Conservation (phyloP, 2,888 invertebrate species). For the Sarcophaga variegata region DNA sequence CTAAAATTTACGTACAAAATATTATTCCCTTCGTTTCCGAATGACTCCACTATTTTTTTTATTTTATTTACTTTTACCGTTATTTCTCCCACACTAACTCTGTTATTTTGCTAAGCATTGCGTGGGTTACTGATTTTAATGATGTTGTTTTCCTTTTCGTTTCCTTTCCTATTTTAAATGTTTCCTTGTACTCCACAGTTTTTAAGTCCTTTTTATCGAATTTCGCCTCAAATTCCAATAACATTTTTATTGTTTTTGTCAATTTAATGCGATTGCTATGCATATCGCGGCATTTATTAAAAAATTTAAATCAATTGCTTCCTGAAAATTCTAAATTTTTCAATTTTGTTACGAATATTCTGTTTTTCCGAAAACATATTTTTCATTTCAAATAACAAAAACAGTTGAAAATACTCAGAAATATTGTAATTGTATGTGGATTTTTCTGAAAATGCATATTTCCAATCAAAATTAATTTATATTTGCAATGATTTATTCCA, state of each 20-base stretch:
- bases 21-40: slow-evolving; percentile 18
- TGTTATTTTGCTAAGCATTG: slow-evolving; percentile 23
- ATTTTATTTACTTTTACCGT: background rate
- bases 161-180: slow-evolving; percentile 16
- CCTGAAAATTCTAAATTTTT: no score
- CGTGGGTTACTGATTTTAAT: slow-evolving; percentile 55
- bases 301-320: no score
- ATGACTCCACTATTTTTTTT: slow-evolving; percentile 17
- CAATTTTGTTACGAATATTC: no score
- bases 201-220: background rate
- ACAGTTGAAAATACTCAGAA: no score
- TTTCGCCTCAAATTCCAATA: background rate
- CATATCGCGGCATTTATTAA: no score
- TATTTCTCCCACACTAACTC: background rate
- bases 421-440: no score
- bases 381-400: no score
- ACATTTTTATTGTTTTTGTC: background rate
- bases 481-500: no score
- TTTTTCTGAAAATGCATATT: no score
- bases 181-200: background rate
- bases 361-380: no score
- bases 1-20: slow-evolving; percentile 51
- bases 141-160: slow-evolving; percentile 52
- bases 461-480: no score
- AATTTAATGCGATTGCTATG: no score